A percentile compares a stretch with the other conserved stretches of the same genome.
Evolutionary conservation across 2,888 invertebrate species (phyloP).

Genomic region (Exocentrus adspersus): DNA sequence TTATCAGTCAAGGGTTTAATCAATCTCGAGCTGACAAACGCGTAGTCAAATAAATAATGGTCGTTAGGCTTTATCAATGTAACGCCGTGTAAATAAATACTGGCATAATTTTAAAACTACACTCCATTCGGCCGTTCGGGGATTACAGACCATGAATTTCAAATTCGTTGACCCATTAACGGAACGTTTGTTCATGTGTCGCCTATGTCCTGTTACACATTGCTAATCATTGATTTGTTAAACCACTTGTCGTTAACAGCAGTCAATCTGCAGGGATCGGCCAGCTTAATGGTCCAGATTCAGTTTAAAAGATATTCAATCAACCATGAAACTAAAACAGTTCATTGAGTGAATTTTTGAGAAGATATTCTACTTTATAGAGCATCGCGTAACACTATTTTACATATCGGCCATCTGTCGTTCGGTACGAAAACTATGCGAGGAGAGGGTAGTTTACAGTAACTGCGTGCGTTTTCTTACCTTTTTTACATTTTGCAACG

Average conservation of each 20-base stretch:
- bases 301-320: no score
- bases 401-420: no score
- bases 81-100: constrained; percentile 20
- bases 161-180: constrained; percentile 21
- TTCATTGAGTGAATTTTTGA: no score
- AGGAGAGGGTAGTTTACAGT: no score
- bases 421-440: no score
- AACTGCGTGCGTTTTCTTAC: no score
- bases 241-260: constrained; percentile 27
- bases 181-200: constrained; percentile 26
- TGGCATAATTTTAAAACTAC: constrained; percentile 19
- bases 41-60: constrained; percentile 16
- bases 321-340: no score
- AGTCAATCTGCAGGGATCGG: constrained; percentile 17
- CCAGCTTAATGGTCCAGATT: no score
- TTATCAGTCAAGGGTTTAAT: constrained; percentile 10
- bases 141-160: constrained; percentile 25
- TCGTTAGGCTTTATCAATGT: constrained; percentile 11
- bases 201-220: constrained; percentile 8
- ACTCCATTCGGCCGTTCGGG: constrained; percentile 15
- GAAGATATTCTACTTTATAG: no score
- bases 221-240: constrained; percentile 24
- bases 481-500: no score
- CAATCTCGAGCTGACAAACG: constrained; percentile 6
- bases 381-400: no score